Evolutionary conservation across 2,797 vertebrate species (phyloP).

Genomic region (Sebastes diploproa): DNA sequence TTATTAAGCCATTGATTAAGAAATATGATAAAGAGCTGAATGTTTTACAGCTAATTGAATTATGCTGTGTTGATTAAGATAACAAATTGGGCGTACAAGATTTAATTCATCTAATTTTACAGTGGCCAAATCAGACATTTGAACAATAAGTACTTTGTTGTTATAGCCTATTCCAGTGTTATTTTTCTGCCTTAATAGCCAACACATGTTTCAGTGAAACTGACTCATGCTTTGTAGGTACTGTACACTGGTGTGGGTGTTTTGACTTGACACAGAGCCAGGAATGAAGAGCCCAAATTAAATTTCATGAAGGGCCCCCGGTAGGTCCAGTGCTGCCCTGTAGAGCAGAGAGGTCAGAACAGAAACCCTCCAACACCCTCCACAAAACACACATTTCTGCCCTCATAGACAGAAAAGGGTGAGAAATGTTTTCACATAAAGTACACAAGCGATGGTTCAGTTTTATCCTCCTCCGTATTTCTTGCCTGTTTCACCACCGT

Average conservation of each 20-base stretch:
- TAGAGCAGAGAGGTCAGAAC: slow-evolving; percentile 9
- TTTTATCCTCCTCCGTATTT: neutral
- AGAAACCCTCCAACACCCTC: slow-evolving; percentile 22
- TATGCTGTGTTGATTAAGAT: slow-evolving; percentile 10
- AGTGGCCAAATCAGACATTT: neutral
- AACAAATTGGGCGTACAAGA: neutral
- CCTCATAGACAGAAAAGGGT: neutral
- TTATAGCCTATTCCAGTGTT: neutral
- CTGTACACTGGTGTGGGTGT: neutral
- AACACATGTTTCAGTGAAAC: neutral
- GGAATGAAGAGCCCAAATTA: slow-evolving; percentile 42
- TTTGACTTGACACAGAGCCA: slow-evolving; percentile 33
- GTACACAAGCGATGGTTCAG: neutral
- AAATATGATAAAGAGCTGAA: slow-evolving; percentile 21
- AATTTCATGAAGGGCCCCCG: slow-evolving; percentile 34
- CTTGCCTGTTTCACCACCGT: neutral
- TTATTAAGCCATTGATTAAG: slow-evolving; percentile 18
- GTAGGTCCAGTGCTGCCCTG: slow-evolving; percentile 6
- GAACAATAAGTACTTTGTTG: neutral
- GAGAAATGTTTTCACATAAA: slow-evolving; percentile 3
- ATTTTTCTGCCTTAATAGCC: neutral
- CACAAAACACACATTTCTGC: slow-evolving; percentile 29
- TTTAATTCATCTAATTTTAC: neutral
- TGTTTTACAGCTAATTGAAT: slow-evolving; percentile 21
- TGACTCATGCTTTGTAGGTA: slow-evolving; percentile 18